phyloP scores from a whole-genome alignment of 2,888 invertebrate genomes.

The Hydrotaea cyrtoneurina region DNA sequence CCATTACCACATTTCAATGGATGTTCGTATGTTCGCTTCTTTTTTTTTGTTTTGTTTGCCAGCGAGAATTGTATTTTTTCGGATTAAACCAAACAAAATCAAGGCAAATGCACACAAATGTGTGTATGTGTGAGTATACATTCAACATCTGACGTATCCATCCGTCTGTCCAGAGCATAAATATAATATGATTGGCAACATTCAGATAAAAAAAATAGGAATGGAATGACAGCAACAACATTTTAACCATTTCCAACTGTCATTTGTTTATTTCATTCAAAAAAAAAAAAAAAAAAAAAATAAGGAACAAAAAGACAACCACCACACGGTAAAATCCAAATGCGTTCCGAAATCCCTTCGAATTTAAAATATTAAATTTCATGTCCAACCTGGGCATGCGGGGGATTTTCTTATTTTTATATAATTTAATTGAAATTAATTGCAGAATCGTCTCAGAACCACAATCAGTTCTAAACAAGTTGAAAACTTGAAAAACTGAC shows the following conservation, averaged over 20 bases:
- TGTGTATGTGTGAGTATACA: no score
- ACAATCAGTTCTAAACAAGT: no score
- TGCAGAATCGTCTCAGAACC: no score
- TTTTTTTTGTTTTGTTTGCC: constrained; percentile 19
- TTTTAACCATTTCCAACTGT: constrained; percentile 74
- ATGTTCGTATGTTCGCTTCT: background rate
- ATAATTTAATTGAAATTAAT: no score
- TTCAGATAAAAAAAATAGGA: background rate
- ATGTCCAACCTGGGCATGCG: no score
- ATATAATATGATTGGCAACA: constrained; percentile 74
- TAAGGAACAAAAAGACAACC: no score
- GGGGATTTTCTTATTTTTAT: no score
- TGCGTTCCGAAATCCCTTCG: background rate
- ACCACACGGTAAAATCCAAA: no score
- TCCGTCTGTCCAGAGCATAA: constrained; percentile 69
- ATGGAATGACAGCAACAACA: constrained; percentile 73
- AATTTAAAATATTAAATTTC: background rate
- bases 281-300: background rate
- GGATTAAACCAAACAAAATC: constrained; percentile 53
- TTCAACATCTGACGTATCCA: background rate
- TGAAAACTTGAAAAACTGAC: no score
- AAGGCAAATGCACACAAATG: constrained; percentile 34
- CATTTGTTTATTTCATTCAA: constrained; percentile 68
- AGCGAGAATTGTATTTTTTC: constrained; percentile 2
- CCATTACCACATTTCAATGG: constrained; percentile 51